Evolutionary conservation across 2,113 vertebrate genomes (phyloP).

Genomic region (Daphoenositta chrysoptera): DNA sequence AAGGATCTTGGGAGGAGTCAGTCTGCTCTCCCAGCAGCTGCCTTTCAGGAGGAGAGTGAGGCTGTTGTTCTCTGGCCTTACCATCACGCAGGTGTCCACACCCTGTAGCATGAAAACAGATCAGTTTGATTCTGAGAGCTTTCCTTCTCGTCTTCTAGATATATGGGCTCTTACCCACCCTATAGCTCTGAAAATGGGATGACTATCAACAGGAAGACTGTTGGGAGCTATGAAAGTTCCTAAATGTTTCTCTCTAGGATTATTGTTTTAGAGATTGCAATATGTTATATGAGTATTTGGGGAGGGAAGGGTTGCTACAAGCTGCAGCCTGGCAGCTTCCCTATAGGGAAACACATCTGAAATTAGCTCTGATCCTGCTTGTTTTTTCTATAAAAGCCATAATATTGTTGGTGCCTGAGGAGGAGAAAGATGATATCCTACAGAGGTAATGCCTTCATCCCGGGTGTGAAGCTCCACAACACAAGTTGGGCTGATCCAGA

Average conservation of each 20-base stretch:
- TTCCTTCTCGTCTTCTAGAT: background rate
- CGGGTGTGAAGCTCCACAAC: fast-evolving
- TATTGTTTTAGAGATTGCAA: background rate
- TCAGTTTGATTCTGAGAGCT: background rate
- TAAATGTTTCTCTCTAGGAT: background rate
- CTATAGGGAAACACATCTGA: background rate
- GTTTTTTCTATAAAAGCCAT: background rate
- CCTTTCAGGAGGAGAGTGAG: too few species aligned
- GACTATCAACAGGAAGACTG: background rate
- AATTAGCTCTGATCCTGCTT: background rate
- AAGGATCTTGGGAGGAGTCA: too few species aligned
- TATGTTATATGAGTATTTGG: background rate
- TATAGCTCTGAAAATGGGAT: background rate
- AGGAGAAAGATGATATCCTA: background rate
- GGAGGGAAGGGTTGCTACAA: background rate
- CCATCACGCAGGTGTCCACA: too few species aligned
- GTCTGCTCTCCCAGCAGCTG: too few species aligned
- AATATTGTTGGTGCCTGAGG: background rate
- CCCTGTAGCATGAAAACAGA: background rate
- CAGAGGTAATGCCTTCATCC: background rate
- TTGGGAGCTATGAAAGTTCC: background rate
- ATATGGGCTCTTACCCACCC: background rate
- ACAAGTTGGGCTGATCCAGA: background rate
- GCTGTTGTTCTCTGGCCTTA: too few species aligned
- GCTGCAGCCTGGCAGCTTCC: background rate